Conservation (phyloP, 2,888 invertebrate species). For the Ophion costatus region DNA sequence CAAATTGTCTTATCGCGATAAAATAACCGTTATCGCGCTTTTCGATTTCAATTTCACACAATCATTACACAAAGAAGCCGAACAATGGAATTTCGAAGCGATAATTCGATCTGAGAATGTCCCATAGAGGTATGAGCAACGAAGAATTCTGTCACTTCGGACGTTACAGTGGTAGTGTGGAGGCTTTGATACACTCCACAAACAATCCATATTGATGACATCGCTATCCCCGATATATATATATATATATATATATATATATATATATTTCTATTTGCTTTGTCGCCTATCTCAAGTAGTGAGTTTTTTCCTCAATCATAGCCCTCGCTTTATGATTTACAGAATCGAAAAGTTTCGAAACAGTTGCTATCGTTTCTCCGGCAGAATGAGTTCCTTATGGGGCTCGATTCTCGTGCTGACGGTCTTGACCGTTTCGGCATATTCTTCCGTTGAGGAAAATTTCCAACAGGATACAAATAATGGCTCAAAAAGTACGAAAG, state of each 20-base stretch:
- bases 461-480: slow-evolving; percentile 1
- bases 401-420: slow-evolving; percentile 19
- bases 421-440: neutral
- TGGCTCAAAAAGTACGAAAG: slow-evolving; percentile 4
- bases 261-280: neutral
- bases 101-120: neutral
- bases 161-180: neutral
- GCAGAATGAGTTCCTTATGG: slow-evolving; percentile 51
- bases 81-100: neutral
- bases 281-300: neutral
- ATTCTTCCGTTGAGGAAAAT: neutral
- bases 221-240: neutral
- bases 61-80: neutral
- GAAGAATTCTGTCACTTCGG: neutral
- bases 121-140: neutral
- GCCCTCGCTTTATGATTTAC: neutral
- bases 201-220: neutral
- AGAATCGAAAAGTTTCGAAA: neutral
- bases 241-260: neutral
- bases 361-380: slow-evolving; percentile 24
- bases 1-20: neutral
- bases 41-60: neutral
- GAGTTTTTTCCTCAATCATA: neutral
- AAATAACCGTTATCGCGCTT: neutral
- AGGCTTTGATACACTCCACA: neutral